These are phyloP conservation scores for Acrossocheilus fasciatus DNA, from an alignment of 2,797 vertebrate genomes.

Conservation along the genomic window DNA sequence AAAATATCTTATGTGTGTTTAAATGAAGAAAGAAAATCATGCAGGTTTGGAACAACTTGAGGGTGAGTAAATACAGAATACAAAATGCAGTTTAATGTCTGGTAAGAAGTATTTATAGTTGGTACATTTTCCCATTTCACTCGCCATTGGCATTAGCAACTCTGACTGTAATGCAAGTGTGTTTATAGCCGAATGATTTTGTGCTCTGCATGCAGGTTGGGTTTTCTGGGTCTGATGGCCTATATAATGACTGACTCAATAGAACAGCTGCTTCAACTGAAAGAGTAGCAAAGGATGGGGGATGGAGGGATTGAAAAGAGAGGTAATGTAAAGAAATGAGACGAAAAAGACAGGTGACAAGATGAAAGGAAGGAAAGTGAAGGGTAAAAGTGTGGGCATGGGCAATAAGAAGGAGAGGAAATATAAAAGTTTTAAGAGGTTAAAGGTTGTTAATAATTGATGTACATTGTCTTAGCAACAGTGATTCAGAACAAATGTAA, in stretches of 20 bases:
- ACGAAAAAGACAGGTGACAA: neutral
- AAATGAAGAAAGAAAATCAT: neutral
- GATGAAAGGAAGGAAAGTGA: conserved; percentile 7
- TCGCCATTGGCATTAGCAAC: neutral
- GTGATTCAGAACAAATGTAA: conserved; percentile 5
- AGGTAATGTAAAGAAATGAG: conserved; percentile 19
- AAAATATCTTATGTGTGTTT: neutral
- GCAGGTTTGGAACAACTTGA: neutral
- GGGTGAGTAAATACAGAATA: neutral
- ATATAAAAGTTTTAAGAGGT: conserved; percentile 3
- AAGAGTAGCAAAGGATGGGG: neutral
- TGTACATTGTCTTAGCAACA: conserved; percentile 7
- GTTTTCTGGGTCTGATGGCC: conserved; percentile 36
- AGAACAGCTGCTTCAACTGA: conserved; percentile 22
- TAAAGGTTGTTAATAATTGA: neutral
- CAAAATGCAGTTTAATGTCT: neutral
- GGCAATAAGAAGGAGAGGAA: neutral
- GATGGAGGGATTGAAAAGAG: neutral
- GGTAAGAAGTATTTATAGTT: no score
- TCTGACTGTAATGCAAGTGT: neutral
- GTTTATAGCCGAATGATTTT: conserved; percentile 32
- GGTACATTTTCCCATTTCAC: neutral
- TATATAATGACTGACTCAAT: conserved; percentile 42
- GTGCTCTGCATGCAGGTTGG: conserved; percentile 3
- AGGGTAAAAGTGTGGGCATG: neutral